These are phyloP conservation scores for Philereme vetulata DNA, from an alignment of 2,888 invertebrate species.

Conservation along the genomic window DNA sequence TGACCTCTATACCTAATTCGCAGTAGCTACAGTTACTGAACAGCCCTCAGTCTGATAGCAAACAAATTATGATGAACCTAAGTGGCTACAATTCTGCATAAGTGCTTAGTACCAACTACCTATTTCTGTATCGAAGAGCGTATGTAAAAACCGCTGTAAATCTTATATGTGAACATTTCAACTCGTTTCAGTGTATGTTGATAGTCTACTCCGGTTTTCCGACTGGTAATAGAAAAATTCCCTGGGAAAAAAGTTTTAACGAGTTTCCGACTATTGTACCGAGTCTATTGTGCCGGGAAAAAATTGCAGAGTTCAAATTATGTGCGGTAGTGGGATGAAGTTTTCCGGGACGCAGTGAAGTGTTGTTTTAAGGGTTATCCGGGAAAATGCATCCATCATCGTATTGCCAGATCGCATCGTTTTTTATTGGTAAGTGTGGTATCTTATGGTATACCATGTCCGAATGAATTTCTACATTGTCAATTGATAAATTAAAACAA, in stretches of 20 bases:
- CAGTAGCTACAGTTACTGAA: constrained; percentile 49
- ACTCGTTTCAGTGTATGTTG: constrained; percentile 39
- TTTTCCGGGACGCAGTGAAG: constrained; percentile 38
- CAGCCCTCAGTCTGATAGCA: constrained; percentile 37
- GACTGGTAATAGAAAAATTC: constrained; percentile 40
- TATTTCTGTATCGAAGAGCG: constrained; percentile 8
- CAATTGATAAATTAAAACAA: no score
- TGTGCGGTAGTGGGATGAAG: constrained; percentile 54
- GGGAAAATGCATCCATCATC: constrained; percentile 55
- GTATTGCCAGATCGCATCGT: constrained; percentile 60
- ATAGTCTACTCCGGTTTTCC: constrained; percentile 24
- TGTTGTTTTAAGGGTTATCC: constrained; percentile 39
- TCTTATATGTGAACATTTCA: constrained; percentile 41
- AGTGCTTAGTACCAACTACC: constrained; percentile 2
- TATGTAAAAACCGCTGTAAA: constrained; percentile 16
- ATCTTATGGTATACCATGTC: neutral
- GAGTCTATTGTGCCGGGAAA: constrained; percentile 50
- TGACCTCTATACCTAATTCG: constrained; percentile 45
- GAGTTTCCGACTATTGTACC: constrained; percentile 56
- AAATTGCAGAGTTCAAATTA: constrained; percentile 44
- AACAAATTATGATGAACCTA: constrained; percentile 21
- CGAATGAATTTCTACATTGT: no score
- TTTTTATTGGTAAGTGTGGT: constrained; percentile 73
- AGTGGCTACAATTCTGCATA: constrained; percentile 28
- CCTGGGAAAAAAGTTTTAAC: constrained; percentile 53